Evolutionary conservation across 1,140 invertebrate species (phyloP).

Genomic region (Mercenaria mercenaria): DNA sequence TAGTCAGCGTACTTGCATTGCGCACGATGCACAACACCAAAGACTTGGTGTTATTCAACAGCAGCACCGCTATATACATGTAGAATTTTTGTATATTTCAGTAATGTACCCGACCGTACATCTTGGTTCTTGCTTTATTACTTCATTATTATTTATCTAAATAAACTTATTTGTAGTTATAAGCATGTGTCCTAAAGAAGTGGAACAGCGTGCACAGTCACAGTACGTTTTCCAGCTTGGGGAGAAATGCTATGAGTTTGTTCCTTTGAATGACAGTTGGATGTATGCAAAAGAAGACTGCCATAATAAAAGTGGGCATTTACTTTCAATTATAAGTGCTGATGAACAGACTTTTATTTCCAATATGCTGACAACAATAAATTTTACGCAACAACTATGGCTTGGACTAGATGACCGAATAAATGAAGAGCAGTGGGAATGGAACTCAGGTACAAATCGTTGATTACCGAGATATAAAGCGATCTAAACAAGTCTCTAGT

Average conservation of each 20-base stretch:
- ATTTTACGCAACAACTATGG: neutral
- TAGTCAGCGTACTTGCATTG: too few relatives aligned
- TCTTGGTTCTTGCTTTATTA: too few relatives aligned
- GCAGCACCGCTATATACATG: too few relatives aligned
- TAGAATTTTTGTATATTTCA: too few relatives aligned
- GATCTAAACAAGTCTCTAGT: too few relatives aligned
- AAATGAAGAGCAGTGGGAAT: constrained; percentile 25
- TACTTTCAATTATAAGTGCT: neutral
- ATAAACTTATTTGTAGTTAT: too few relatives aligned
- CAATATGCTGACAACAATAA: neutral
- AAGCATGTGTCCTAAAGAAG: neutral
- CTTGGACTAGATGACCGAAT: constrained; percentile 32
- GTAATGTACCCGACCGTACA: too few relatives aligned
- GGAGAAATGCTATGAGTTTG: constrained; percentile 29
- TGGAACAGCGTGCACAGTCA: neutral
- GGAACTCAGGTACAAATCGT: constrained; percentile 44
- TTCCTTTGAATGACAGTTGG: neutral
- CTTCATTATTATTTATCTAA: too few relatives aligned
- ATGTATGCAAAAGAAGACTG: constrained; percentile 6
- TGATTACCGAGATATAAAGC: too few relatives aligned
- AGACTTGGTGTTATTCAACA: too few relatives aligned
- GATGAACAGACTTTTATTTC: neutral
- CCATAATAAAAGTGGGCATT: neutral
- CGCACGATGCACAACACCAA: too few relatives aligned
- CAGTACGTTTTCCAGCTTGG: neutral